Percentiles rank a stretch among this genome's conserved stretches.
Evolutionary conservation across 2,888 invertebrate species (phyloP).

Genomic region (Pristionchus japonicus): DNA sequence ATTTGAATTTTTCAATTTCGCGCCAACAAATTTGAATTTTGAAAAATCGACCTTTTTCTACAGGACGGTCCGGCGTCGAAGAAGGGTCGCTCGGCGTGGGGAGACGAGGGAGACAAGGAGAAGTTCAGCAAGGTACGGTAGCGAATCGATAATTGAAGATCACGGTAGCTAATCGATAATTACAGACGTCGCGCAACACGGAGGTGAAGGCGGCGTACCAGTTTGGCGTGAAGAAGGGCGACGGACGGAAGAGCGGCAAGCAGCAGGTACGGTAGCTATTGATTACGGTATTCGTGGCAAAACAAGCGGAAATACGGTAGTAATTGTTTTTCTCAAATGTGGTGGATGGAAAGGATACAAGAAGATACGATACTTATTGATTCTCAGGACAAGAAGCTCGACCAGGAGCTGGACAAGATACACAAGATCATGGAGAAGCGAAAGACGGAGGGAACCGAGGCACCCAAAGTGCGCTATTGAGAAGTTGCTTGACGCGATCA

Average conservation of each 20-base stretch:
- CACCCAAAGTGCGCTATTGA: constrained; percentile 17
- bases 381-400: constrained; percentile 91
- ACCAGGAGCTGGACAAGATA: constrained; percentile 97
- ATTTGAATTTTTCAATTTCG: constrained; percentile 35
- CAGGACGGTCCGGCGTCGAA: constrained; percentile 43
- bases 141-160: neutral
- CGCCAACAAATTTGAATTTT: neutral
- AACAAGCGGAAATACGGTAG: neutral
- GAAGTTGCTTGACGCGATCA: too few species aligned
- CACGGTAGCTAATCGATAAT: neutral
- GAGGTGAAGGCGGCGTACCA: constrained; percentile 89
- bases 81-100: constrained; percentile 46
- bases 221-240: constrained; percentile 97
- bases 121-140: constrained; percentile 46
- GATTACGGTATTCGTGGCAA: too few species aligned
- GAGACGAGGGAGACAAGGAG: constrained; percentile 43
- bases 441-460: constrained; percentile 51
- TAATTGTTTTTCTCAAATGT: too few species aligned
- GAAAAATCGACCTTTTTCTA: neutral
- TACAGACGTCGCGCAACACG: constrained; percentile 45
- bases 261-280: constrained; percentile 79
- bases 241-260: constrained; percentile 92
- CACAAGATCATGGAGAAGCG: constrained; percentile 72
- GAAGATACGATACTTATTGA: too few species aligned
- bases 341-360: too few species aligned